Conservation (phyloP, 2,113 vertebrate genomes). For the Podocnemis expansa region DNA sequence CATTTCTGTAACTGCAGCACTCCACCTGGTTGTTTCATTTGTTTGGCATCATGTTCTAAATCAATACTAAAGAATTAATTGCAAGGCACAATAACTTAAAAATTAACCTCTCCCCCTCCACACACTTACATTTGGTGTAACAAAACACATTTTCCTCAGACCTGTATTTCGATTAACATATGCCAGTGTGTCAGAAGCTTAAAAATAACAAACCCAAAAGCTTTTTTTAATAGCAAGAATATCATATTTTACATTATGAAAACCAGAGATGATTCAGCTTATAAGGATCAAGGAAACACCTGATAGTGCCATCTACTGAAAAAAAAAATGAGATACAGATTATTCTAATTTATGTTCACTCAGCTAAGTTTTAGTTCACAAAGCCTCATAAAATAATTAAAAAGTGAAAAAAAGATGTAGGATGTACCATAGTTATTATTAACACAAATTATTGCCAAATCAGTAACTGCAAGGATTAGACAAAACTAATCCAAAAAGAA, state of each 20-base stretch:
- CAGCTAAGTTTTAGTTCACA: constrained; percentile 5
- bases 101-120: rapidly evolving
- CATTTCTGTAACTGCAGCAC: background rate
- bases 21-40: background rate
- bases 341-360: constrained; percentile 14
- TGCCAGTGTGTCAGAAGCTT: background rate
- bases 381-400: background rate
- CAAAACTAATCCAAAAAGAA: constrained; percentile 27
- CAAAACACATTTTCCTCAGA: background rate
- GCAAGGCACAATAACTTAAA: background rate
- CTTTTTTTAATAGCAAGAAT: background rate
- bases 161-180: background rate
- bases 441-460: constrained; percentile 51
- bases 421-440: background rate
- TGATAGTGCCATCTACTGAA: constrained; percentile 55
- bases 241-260: background rate
- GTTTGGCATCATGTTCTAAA: background rate
- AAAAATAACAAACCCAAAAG: background rate
- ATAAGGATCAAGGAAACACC: background rate
- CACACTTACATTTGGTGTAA: background rate
- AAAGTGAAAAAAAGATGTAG: background rate
- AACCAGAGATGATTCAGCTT: background rate
- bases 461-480: constrained; percentile 45
- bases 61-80: background rate
- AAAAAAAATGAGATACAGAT: constrained; percentile 38